Conservation (phyloP, 92 coral and sea anemone species). For the Bergia sp. region DNA sequence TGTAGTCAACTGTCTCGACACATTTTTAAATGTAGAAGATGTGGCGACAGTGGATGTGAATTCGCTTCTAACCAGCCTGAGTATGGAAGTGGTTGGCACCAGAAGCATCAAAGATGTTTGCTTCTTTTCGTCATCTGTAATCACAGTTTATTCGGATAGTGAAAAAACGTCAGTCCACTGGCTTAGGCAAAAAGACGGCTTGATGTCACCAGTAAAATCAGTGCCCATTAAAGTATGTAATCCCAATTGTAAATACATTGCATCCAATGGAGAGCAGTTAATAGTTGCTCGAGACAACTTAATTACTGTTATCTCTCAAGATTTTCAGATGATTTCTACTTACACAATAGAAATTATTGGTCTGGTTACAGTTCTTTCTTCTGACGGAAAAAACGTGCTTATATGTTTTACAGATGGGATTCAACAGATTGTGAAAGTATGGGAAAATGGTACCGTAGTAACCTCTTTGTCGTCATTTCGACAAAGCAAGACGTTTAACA, state of each 20-base stretch:
- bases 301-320: neutral
- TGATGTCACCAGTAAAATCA: neutral
- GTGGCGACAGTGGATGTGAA: neutral
- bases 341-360: neutral
- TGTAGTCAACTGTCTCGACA: neutral
- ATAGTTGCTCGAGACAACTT: neutral
- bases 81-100: neutral
- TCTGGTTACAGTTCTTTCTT: neutral
- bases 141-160: neutral
- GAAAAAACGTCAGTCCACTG: neutral
- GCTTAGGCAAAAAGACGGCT: neutral
- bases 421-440: constrained; percentile 10
- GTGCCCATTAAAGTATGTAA: neutral
- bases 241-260: neutral
- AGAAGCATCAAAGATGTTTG: neutral
- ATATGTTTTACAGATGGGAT: neutral
- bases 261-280: neutral
- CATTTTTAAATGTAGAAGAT: neutral
- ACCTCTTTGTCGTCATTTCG: neutral
- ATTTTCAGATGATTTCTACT: neutral
- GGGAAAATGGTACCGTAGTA: neutral
- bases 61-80: neutral
- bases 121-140: neutral
- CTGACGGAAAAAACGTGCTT: constrained; percentile 18
- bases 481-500: neutral